phyloP scores from a whole-genome alignment of 1,140 invertebrate genomes.

The Myzus persicae region DNA sequence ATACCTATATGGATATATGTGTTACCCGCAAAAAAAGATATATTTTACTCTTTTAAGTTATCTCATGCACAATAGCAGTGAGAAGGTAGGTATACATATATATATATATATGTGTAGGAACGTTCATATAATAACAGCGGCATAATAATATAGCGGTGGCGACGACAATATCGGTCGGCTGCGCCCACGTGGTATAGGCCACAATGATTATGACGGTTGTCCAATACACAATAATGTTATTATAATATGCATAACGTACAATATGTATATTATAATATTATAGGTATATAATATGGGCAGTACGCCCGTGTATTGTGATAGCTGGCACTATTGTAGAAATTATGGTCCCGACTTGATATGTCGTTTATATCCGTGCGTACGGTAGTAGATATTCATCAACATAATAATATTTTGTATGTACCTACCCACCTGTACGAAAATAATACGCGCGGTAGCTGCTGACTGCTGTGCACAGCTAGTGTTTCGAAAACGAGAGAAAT shows the following conservation, averaged over 20 bases:
- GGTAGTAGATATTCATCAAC: background rate
- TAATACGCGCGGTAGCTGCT: background rate
- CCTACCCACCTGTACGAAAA: background rate
- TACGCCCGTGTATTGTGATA: background rate
- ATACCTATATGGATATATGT: background rate
- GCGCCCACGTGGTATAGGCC: background rate
- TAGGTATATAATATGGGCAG: background rate
- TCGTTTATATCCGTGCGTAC: background rate
- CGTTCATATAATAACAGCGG: background rate
- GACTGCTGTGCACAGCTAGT: background rate
- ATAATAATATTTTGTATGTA: background rate
- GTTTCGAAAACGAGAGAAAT: background rate
- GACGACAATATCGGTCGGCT: background rate
- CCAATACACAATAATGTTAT: background rate
- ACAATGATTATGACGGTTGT: background rate
- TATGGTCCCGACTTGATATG: background rate
- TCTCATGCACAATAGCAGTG: background rate
- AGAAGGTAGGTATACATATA: too few relatives aligned
- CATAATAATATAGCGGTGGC: background rate
- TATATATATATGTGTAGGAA: too few relatives aligned
- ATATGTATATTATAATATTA: background rate
- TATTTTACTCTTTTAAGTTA: constrained; percentile 8
- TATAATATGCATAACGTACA: background rate
- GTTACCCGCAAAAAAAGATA: background rate
- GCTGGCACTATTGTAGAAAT: background rate